Conservation (phyloP, 2,113 vertebrate species). For the Ivindomyrus marchei region DNA sequence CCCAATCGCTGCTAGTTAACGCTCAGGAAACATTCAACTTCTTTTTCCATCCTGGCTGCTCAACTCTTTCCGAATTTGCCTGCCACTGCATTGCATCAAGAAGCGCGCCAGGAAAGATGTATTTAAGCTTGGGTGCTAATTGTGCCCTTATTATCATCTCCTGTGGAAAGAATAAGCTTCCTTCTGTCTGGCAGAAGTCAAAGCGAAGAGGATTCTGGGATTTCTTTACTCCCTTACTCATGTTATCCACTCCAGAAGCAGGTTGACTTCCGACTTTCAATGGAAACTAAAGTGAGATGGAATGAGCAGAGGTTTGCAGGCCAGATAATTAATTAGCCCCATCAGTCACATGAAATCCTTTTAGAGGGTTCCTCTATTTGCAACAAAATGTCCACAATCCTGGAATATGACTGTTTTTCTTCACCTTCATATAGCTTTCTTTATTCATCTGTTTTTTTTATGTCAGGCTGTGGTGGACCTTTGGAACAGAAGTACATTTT, state of each 20-base stretch:
- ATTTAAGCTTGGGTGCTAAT: conserved; percentile 40
- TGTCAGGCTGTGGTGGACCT: not conserved
- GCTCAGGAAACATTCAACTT: not conserved
- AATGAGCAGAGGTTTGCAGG: conserved; percentile 64
- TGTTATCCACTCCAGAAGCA: conserved; percentile 66
- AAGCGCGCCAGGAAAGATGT: conserved; percentile 17
- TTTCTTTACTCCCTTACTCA: conserved; percentile 41
- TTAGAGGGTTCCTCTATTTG: conserved; percentile 37
- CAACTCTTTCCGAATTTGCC: not conserved
- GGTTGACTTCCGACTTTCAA: conserved; percentile 62
- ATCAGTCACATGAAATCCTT: not conserved
- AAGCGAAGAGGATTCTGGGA: not conserved
- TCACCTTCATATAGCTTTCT: not conserved
- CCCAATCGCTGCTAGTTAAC: not conserved
- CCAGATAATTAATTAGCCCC: conserved; percentile 62
- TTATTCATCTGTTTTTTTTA: not conserved
- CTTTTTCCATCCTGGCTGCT: not conserved
- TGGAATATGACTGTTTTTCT: not conserved
- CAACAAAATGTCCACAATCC: conserved; percentile 32
- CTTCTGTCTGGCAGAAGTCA: conserved; percentile 29
- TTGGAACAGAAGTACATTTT: not conserved
- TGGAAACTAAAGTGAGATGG: conserved; percentile 58
- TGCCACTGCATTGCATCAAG: conserved; percentile 11
- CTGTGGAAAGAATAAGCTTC: conserved; percentile 26
- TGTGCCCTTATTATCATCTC: conserved; percentile 45